A percentile compares a stretch with the other conserved stretches of the same genome.
phyloP scores from a whole-genome alignment of 1,140 invertebrate species.

The Antheraea pernyi region DNA sequence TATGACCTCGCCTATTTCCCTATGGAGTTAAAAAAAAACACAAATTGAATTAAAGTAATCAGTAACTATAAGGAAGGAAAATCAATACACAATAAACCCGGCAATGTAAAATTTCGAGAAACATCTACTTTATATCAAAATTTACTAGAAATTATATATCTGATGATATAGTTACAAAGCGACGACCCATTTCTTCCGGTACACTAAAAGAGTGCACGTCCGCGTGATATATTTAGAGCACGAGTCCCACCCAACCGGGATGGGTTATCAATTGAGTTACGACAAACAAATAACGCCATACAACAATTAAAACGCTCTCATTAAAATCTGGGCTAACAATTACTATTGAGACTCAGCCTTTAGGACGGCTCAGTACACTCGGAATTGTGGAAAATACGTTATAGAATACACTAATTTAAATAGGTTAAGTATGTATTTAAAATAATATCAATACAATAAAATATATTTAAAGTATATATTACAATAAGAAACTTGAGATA shows the following conservation, averaged over 20 bases:
- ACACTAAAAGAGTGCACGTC: not conserved
- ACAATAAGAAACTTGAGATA: no score
- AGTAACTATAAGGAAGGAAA: not conserved
- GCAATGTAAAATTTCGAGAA: not conserved
- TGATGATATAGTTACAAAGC: not conserved
- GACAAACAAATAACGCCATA: not conserved
- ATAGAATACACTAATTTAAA: not conserved
- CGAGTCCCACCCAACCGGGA: not conserved
- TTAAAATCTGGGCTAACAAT: constrained; percentile 8
- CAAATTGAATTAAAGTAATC: no score
- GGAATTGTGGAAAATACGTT: not conserved
- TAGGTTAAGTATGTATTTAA: no score
- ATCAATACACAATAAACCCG: not conserved
- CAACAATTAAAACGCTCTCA: not conserved
- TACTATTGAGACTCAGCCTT: constrained; percentile 6
- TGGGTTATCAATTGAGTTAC: not conserved
- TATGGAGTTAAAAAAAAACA: no score
- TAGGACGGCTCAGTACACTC: not conserved
- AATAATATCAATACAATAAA: no score
- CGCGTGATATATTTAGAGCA: not conserved
- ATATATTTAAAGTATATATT: no score
- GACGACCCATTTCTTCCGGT: not conserved
- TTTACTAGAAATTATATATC: not conserved
- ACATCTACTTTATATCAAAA: not conserved
- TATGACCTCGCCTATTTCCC: no score